Base-by-base conservation (phyloP, 2,113 vertebrate genomes). In the Aviceda subcristata region DNA sequence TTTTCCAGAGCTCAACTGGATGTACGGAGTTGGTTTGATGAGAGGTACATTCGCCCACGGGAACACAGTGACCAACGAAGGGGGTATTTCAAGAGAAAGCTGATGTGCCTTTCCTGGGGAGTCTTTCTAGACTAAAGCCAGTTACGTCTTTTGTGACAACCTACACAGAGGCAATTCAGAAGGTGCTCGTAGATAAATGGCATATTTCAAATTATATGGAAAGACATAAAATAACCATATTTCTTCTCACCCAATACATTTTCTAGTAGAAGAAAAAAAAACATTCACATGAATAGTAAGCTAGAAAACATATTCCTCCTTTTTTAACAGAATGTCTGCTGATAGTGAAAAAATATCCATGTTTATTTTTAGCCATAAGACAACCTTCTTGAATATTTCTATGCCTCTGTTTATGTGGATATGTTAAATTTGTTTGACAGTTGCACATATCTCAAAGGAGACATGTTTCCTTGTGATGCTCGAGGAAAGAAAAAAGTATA, bases 361-460 rank as follows among this genome's bases (percentile, higher is more conserved):
- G 56, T 56, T 90, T 94, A 82, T 94, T 94, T 94, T 95, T 94
- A 95, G 84, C 92, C 11, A 0, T 64, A 94, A 84, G 83, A 91
- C 66, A 94, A 94, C 72, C 86, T 55, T 90, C 84, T 60, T 68
- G 80, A 95, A 71, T 92, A 72, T 87, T 90, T 91, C 88, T 68
- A 21, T 60, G 51, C 88, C 80, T 89, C 89, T 96, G 89, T 92
- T 95, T 95, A 85, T 6, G 41, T 82, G 89, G 83, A 22, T 64
- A 91, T 0, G 7, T 94, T 95, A 85, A 68, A 91, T 87, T 34
- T 85, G 64, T 89, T 96, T 95, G 92, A 91, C 96, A 96, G 84
- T 76, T 79, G 95, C 86, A 85, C 39, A 5, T 60, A 91, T 85
- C 94, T 97, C 92, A 94, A 62, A 97, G 81, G 91, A 94, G 78